These are phyloP conservation scores for Acanthisitta chloris DNA, from an alignment of 2,113 vertebrate genomes.

Conservation along the genomic window DNA sequence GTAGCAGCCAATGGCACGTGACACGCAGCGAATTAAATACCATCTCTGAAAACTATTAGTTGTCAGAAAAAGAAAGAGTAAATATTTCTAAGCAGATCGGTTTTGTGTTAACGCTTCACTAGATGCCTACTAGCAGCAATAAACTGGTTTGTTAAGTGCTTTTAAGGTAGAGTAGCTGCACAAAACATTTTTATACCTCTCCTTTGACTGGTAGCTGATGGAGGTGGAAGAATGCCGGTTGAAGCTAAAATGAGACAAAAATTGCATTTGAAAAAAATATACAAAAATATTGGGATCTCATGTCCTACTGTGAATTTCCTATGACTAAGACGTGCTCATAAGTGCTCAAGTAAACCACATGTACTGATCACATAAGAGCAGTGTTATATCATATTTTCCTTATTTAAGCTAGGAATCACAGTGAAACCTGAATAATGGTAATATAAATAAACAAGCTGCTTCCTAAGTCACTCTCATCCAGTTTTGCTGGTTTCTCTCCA, in stretches of 20 bases:
- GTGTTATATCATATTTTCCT: background rate
- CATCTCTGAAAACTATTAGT: constrained; percentile 36
- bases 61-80: constrained; percentile 12
- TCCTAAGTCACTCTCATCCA: background rate
- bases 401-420: background rate
- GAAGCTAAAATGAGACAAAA: constrained; percentile 75
- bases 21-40: constrained; percentile 36
- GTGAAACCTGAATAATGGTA: background rate
- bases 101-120: constrained; percentile 48
- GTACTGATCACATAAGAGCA: background rate
- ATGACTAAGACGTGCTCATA: background rate
- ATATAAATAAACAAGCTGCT: background rate
- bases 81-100: background rate
- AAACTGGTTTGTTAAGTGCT: constrained; percentile 35
- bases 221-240: constrained; percentile 75
- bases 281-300: background rate
- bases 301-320: background rate
- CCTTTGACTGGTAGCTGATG: constrained; percentile 75
- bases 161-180: constrained; percentile 35
- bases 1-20: constrained; percentile 1
- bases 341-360: background rate
- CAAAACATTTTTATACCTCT: constrained; percentile 63
- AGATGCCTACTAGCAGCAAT: constrained; percentile 26
- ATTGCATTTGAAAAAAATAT: background rate
- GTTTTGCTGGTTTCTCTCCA: background rate